phyloP scores from a whole-genome alignment of 2,113 vertebrate species.

The Charadrius vociferus region DNA sequence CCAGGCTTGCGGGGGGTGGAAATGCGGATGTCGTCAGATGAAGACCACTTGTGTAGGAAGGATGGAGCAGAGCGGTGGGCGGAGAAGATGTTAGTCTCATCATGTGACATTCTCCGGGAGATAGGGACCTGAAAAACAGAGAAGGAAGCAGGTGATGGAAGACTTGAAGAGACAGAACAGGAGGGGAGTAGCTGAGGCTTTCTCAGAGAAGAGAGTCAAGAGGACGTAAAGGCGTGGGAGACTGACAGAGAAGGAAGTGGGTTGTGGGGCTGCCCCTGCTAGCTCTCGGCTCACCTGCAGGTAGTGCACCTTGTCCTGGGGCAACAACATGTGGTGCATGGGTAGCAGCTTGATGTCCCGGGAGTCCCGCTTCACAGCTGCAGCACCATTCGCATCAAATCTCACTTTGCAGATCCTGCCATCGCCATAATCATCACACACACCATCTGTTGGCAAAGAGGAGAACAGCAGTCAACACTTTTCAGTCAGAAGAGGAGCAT shows the following conservation, averaged over 20 bases:
- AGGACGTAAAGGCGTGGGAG: background rate
- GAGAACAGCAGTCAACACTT: background rate
- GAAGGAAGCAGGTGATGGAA: background rate
- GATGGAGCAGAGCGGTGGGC: conserved; percentile 73
- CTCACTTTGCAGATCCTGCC: conserved; percentile 80
- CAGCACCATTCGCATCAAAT: conserved; percentile 78
- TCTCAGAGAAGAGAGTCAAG: background rate
- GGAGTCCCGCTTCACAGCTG: conserved; percentile 73
- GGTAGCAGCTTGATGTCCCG: conserved; percentile 79
- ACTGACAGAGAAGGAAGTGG: background rate
- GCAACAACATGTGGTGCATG: conserved; percentile 78
- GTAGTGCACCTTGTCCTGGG: conserved; percentile 80
- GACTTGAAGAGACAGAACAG: background rate
- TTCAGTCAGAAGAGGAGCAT: background rate
- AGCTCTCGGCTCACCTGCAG: conserved; percentile 73
- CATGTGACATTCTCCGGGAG: conserved; percentile 81
- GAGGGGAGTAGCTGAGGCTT: background rate
- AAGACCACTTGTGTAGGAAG: conserved; percentile 84
- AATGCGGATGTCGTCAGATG: conserved; percentile 81
- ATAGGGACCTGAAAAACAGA: conserved; percentile 74
- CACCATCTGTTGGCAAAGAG: conserved; percentile 70
- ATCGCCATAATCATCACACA: conserved; percentile 76
- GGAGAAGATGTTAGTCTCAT: conserved; percentile 82
- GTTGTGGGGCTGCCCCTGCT: background rate
- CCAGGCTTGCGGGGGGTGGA: conserved; percentile 68